Conservation (phyloP, 2,797 vertebrate species). For the Harpagifer antarcticus region DNA sequence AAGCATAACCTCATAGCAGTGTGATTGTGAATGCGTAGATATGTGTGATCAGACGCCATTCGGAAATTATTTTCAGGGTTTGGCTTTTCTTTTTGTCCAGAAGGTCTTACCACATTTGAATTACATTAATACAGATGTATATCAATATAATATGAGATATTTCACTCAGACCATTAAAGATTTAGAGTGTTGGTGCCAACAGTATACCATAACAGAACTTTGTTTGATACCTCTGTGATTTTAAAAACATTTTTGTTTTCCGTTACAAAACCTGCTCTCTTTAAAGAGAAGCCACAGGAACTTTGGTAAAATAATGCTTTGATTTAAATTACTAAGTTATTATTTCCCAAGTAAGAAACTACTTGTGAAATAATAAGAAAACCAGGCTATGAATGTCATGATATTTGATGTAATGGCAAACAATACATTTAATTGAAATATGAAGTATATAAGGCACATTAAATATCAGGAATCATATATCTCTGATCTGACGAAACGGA, state of each 20-base stretch:
- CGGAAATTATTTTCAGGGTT: neutral
- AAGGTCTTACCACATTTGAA: neutral
- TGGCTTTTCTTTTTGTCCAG: neutral
- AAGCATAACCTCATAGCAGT: neutral
- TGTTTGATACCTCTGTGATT: too few species aligned
- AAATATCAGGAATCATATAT: slow-evolving; percentile 2
- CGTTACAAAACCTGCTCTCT: neutral
- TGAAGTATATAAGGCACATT: slow-evolving; percentile 14
- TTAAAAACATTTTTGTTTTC: neutral
- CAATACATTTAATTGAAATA: slow-evolving; percentile 7
- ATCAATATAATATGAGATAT: neutral
- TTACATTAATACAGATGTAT: neutral
- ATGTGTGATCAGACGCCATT: neutral
- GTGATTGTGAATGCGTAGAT: neutral
- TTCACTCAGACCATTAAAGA: too few species aligned
- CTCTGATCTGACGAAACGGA: slow-evolving; percentile 5
- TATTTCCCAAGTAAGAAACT: neutral
- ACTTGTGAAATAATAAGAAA: neutral
- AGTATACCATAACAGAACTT: too few species aligned
- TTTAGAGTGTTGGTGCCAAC: too few species aligned
- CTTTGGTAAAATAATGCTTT: neutral
- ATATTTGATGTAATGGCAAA: neutral
- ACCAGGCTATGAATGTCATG: neutral
- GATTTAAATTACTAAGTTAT: neutral
- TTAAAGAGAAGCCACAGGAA: too few species aligned